A percentile compares a stretch with the other conserved stretches of the same genome.
Conservation (phyloP, 2,113 vertebrate species). For the Rhynchopsitta pachyrhyncha region DNA sequence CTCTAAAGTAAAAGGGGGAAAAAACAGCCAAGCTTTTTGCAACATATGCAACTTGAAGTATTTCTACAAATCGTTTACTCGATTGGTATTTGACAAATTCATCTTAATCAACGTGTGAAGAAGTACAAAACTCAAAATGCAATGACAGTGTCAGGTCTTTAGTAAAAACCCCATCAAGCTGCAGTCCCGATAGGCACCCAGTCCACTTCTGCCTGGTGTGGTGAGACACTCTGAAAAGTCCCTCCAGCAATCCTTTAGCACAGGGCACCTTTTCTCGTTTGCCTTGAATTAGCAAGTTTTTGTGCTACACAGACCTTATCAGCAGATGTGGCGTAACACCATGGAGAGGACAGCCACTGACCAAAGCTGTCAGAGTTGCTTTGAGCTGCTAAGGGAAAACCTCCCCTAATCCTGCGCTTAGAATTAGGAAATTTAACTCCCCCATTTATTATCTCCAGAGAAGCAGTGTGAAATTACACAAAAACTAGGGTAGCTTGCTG, state of each 20-base stretch:
- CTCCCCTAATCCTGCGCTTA: neutral
- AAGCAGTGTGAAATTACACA: neutral
- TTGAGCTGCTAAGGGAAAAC: neutral
- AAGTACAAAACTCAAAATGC: neutral
- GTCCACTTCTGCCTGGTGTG: neutral
- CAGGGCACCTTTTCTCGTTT: neutral
- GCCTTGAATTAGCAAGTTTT: neutral
- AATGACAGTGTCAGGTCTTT: neutral
- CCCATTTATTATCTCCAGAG: neutral
- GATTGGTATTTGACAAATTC: neutral
- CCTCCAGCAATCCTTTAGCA: accelerated
- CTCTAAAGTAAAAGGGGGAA: neutral
- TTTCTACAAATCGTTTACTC: neutral
- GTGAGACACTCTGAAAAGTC: neutral
- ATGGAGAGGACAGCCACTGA: neutral
- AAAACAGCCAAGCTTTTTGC: neutral
- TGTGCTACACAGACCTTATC: neutral
- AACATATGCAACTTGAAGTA: neutral
- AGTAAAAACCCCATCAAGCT: neutral
- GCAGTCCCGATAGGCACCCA: neutral
- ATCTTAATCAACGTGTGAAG: neutral
- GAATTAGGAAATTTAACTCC: neutral
- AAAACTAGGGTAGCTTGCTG: neutral
- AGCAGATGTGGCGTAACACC: neutral
- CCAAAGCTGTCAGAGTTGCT: neutral